Base-by-base conservation (phyloP, 1,140 invertebrate genomes). In the Galleria mellonella region DNA sequence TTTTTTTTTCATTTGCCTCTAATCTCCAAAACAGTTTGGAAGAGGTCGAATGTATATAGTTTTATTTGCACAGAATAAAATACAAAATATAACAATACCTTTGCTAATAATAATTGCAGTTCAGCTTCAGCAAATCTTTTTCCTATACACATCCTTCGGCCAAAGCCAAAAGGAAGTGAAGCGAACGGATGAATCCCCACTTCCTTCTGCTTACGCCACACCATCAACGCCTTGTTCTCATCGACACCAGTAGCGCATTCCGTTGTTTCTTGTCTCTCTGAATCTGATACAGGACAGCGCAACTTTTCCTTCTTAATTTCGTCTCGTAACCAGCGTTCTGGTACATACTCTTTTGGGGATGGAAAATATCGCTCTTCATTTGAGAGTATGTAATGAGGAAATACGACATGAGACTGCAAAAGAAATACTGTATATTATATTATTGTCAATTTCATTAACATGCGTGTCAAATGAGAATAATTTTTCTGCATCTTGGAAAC, bases 131-230 rank as follows among this genome's bases (percentile, higher is more conserved):
- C 94, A 68, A 96, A 94, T 53, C 94, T 82, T 44, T 92, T 88
- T 7, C 94, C 94, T 15, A 95, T 87, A 71, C 94, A 96, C 89
- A 94, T 94, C 51, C 94, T 87, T 42, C 92, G 87, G 0, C 94
- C 94, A 76, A 93, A 95, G 12, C 94, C 94, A 75, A 95, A 96
- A 1, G 94, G 94, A 40, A 95, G 83, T 2, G 92, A 92, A 0
- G 93, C 92, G 65, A 94, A 95, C 4, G 92, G 92, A 70, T 93
- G 91, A n/a, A 85, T 82, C 10, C 82, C 82, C 9, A 70, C 47
- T 56, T 78, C 71, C 46, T 62, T 78, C 55, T 85, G 79, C 46
- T 67, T 78, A 32, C 60, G 60, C 35, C 65, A 72, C 31, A 83
- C 61, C 11, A 38, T 33, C 42, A 36, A 41, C 13, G 58, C 65